A percentile compares a stretch with the other conserved stretches of the same genome.
Evolutionary conservation across 2,797 vertebrate species (phyloP).

Genomic region (Margarornis squamiger): DNA sequence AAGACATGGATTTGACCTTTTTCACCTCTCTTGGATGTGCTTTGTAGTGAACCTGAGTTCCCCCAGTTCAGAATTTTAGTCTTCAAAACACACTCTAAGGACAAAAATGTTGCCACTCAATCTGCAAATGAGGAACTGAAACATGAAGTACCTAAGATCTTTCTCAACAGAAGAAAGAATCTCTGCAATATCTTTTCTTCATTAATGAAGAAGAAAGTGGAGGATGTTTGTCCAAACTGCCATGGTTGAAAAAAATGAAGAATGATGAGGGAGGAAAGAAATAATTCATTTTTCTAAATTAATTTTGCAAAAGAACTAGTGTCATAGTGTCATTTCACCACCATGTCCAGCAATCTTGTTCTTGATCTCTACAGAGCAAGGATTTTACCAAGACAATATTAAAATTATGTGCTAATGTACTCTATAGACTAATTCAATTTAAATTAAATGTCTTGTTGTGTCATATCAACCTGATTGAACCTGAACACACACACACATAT

Average conservation of each 20-base stretch:
- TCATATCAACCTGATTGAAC: neutral
- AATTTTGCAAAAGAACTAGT: neutral
- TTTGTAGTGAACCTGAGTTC: neutral
- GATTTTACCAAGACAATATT: neutral
- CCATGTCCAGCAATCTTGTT: neutral
- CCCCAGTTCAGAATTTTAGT: neutral
- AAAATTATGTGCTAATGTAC: neutral
- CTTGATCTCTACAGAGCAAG: neutral
- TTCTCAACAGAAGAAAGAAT: neutral
- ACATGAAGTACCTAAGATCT: neutral
- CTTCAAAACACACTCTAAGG: neutral
- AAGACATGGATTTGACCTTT: neutral
- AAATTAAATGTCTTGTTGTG: neutral
- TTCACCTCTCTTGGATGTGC: accelerated
- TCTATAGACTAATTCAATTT: neutral
- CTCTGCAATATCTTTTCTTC: neutral
- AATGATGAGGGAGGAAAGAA: neutral
- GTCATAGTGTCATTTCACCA: neutral
- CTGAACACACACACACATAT: neutral
- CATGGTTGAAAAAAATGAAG: neutral
- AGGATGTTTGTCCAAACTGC: neutral
- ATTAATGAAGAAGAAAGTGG: neutral
- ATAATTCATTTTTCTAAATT: neutral
- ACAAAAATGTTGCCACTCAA: neutral
- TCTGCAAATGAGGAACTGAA: neutral